Evolutionary conservation across 2,113 vertebrate species (phyloP).

Genomic region (Pitta sordida): DNA sequence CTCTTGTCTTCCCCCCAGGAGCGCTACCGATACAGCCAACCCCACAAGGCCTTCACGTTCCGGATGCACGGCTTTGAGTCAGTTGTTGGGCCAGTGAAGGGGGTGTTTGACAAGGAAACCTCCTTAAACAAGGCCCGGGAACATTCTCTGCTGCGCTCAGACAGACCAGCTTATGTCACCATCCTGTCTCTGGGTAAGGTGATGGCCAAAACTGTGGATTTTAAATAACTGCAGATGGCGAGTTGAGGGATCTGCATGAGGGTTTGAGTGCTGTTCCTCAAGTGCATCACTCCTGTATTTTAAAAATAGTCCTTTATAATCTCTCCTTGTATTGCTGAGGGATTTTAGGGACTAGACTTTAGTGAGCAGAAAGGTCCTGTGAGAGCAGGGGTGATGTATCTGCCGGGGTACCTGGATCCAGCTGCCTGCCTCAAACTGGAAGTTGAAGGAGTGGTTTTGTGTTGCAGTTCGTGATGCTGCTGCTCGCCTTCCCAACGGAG

Average conservation of each 20-base stretch:
- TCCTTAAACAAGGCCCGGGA: slow-evolving; percentile 97
- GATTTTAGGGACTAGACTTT: background rate
- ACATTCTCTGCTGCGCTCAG: slow-evolving; percentile 93
- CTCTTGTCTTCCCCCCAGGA: slow-evolving; percentile 73
- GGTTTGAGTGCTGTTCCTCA: background rate
- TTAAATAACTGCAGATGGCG: too few relatives aligned
- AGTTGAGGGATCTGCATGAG: background rate
- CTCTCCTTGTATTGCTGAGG: background rate
- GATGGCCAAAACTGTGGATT: background rate
- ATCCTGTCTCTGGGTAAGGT: slow-evolving; percentile 92
- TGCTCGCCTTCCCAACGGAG: slow-evolving; percentile 93
- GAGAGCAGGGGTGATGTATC: background rate
- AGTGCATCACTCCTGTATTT: background rate
- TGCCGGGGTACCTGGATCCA: background rate
- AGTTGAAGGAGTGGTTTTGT: background rate
- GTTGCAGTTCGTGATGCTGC: slow-evolving; percentile 90
- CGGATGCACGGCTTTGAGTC: slow-evolving; percentile 98
- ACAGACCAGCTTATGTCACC: slow-evolving; percentile 94
- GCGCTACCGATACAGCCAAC: slow-evolving; percentile 94
- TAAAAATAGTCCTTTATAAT: background rate
- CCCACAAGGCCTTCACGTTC: slow-evolving; percentile 96
- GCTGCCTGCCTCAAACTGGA: background rate
- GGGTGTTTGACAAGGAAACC: slow-evolving; percentile 97
- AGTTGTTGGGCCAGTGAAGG: slow-evolving; percentile 94
- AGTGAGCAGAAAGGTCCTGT: background rate